Percentiles rank a stretch among this genome's conserved stretches.
These are phyloP conservation scores for Eupithecia pulchellata DNA, from an alignment of 2,888 invertebrate species.

Conservation along the genomic window DNA sequence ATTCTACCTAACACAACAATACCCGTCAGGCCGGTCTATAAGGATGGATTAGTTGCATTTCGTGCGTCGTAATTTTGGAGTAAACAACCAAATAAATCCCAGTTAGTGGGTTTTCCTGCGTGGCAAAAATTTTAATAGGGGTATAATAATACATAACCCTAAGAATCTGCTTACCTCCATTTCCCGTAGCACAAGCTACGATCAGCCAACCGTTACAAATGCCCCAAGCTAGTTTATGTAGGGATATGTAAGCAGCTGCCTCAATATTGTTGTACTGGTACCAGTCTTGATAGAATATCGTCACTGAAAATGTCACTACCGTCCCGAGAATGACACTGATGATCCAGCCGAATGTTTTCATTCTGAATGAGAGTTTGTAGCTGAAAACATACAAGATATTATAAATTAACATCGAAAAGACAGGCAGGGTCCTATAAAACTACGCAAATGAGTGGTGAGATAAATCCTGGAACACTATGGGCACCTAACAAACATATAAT, in stretches of 20 bases:
- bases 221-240: conserved; percentile 89
- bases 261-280: conserved; percentile 85
- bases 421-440: background rate
- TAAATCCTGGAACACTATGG: background rate
- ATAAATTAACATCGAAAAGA: no score
- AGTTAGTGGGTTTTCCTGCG: no score
- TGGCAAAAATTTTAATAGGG: no score
- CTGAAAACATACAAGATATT: conserved; percentile 52
- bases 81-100: no score
- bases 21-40: no score
- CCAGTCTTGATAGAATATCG: conserved; percentile 87
- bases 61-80: no score
- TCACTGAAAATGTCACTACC: conserved; percentile 86
- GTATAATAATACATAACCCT: no score
- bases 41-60: no score
- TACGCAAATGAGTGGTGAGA: background rate
- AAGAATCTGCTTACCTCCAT: conserved; percentile 80
- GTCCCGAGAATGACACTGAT: conserved; percentile 75
- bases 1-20: no score
- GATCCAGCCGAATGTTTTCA: conserved; percentile 70
- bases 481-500: background rate
- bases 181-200: conserved; percentile 88
- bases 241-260: conserved; percentile 87
- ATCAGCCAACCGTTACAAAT: conserved; percentile 88
- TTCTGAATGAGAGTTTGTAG: conserved; percentile 63